Base-by-base conservation (phyloP, 2,113 vertebrate species). In the Butorides virescens region DNA sequence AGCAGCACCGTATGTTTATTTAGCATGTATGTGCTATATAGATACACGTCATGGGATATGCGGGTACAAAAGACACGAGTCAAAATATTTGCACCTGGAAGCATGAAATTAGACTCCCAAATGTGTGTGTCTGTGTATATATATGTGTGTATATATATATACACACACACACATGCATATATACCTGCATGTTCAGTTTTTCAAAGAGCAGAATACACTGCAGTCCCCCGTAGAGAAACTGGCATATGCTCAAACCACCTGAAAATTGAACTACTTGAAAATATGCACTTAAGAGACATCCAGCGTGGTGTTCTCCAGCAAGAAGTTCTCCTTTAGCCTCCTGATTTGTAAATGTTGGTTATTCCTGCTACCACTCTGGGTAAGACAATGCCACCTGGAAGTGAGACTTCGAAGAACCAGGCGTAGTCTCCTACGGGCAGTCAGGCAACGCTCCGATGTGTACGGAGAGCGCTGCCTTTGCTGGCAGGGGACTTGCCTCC, bases 31-130 rank as follows among this genome's bases (percentile, higher is more conserved):
- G 17, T 63, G 36, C 86, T 83, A 58, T 62, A 39, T 70, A 81
- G 80, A 85, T 72, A 50, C 2, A 0, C 19, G 61, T 71, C 66
- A 66, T 32, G 44, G 76, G 56, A 46, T 72, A 39, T 46, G 34
- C 8, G 34, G 61, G 56, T 87, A 67, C 32, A 63, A 82, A 94
- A 95, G 55, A 58, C 23, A 72, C 0, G 0, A 61, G 46, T 44
- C 53, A 91, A 93, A 95, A 77, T 90, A 89, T 88, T 93, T 93
- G 91, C 75, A 95, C 68, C 86, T 92, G 77, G 77, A 95, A 95
- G 89, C 55, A 59, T 32, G 46, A 84, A 74, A 91, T 78, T 86
- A 88, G 65, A 80, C 23, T 95, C 26, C 56, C 29, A 9, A 73
- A 70, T 70, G 42, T 68, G 27, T 74, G 20, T 29, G 13, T 58